A percentile compares a stretch with the other conserved stretches of the same genome.
Conservation (phyloP, 2,888 invertebrate genomes). For the Mimachlamys varia region DNA sequence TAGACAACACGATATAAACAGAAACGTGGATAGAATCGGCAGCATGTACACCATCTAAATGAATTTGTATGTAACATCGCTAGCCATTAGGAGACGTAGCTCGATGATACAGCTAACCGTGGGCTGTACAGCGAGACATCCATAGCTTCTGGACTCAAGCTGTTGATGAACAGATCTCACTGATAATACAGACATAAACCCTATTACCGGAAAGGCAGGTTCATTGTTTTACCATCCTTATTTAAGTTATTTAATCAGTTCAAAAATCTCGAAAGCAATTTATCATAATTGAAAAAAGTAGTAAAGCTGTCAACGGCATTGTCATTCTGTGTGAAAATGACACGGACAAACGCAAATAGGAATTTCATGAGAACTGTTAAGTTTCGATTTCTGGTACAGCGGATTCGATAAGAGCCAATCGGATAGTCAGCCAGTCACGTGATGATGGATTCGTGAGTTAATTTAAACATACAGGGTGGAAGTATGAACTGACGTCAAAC, state of each 20-base stretch:
- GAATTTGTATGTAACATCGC: not conserved
- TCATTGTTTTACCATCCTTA: not conserved
- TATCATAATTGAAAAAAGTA: constrained; percentile 17
- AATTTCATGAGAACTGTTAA: not conserved
- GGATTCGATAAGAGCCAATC: too few relatives aligned
- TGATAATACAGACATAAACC: not conserved
- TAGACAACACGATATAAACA: not conserved
- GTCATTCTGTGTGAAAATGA: not conserved
- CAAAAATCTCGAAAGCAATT: not conserved
- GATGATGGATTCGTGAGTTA: too few relatives aligned
- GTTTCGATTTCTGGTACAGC: not conserved
- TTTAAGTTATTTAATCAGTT: not conserved
- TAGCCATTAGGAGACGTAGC: not conserved
- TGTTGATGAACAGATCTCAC: not conserved
- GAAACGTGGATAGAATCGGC: not conserved
- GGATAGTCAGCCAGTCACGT: too few relatives aligned
- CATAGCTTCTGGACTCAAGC: not conserved
- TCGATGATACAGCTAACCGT: not conserved
- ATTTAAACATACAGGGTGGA: too few relatives aligned
- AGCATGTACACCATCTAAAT: not conserved
- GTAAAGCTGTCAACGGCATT: not conserved
- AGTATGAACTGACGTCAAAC: too few relatives aligned
- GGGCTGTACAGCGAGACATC: not conserved
- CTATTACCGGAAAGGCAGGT: not conserved
- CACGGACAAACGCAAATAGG: not conserved